Conservation (phyloP, 1,140 invertebrate species). For the Rhopalosiphum padi region DNA sequence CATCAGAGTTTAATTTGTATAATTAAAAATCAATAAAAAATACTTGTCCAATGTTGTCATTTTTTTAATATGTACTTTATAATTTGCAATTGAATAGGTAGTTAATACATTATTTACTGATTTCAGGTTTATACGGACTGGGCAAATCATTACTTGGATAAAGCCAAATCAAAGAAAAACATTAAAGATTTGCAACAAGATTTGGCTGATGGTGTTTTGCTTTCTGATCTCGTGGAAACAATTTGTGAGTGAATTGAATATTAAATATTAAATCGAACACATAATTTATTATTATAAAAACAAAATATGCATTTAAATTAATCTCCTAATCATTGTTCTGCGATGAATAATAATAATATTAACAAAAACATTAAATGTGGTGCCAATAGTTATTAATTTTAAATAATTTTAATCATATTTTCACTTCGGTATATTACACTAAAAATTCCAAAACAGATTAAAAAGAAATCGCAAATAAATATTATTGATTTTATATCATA, state of each 20-base stretch:
- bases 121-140: constrained; percentile 94
- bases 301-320: constrained; percentile 8
- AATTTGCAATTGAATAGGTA: not conserved
- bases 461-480: too few relatives aligned
- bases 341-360: not conserved
- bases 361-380: not conserved
- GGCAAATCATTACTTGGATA: constrained; percentile 96
- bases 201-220: constrained; percentile 86
- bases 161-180: constrained; percentile 81
- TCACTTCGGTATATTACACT: not conserved
- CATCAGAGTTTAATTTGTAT: not conserved
- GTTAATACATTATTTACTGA: constrained; percentile 58
- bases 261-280: constrained; percentile 26
- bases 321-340: not conserved
- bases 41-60: not conserved
- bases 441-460: not conserved
- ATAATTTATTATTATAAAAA: not conserved
- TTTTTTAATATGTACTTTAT: not conserved
- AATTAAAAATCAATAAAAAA: not conserved
- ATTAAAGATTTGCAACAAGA: constrained; percentile 87
- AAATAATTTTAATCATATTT: not conserved
- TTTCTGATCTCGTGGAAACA: constrained; percentile 92
- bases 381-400: not conserved
- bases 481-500: not conserved
- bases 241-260: constrained; percentile 78